Base-by-base conservation (phyloP, 2,888 invertebrate species). In the Gibbula magus region DNA sequence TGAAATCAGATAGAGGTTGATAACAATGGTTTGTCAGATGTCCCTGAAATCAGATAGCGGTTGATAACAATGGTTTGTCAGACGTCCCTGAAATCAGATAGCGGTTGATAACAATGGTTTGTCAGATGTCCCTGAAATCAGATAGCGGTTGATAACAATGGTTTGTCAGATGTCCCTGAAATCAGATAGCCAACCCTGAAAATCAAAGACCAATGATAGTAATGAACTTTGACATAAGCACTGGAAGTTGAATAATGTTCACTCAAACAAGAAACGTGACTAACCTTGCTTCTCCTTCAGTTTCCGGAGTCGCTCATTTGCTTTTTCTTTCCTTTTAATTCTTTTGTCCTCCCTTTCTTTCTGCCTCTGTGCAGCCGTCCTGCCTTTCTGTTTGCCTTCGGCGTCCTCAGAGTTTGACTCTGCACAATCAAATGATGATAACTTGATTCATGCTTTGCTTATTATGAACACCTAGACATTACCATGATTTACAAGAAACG, bases 291-390 rank as follows among this genome's bases (percentile, higher is more conserved):
- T 87, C 32, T 86, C 88, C 75, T 89, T 89, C 52, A 89, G 81
- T 76, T 87, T 91, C 81, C 87, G 90, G 79, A 87, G 88, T 80
- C 86, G 89, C 79, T 90, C 88, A 70, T 86, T 75, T 32, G 90
- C 88, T 81, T 88, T 89, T 78, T 90, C 89, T 77, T 86, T 88
- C 82, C 91, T 92, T 82, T 89, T 89, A 75, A 87, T 88, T 54
- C 91, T 83, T 79, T 90, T 91, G 78, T 92, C 91, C 80, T 92
- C 92, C 81, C 92, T 84, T 80, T 93, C 91, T 81, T 85, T 90
- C 85, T 92, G 92, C 80, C 92, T 84, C 83, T 91, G 90, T 18
- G 89, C 86, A 35, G 92, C 92, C 61, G 92, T 92, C 32, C 91
- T 85, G 20, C 89, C 86, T 78, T 88, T 88, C 2, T 85, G 83